Conservation (phyloP, 2,113 vertebrate species). For the Ahaetulla prasina region DNA sequence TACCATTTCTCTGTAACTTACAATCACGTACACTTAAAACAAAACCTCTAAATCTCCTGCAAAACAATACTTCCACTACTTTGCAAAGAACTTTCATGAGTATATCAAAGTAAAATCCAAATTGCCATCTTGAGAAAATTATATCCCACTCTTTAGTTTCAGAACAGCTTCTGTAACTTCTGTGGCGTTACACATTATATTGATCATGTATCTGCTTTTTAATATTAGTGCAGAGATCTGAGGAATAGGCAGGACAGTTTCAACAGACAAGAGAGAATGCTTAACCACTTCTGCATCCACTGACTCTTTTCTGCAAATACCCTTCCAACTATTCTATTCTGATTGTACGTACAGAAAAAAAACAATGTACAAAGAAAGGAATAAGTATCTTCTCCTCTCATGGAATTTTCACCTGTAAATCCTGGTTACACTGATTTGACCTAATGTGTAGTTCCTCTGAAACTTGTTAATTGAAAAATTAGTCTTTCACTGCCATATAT, state of each 20-base stretch:
- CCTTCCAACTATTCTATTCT: neutral
- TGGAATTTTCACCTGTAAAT: neutral
- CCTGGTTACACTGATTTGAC: neutral
- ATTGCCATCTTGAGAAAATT: slow-evolving; percentile 35
- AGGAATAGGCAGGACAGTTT: neutral
- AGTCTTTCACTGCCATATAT: neutral
- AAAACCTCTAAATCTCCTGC: slow-evolving; percentile 27
- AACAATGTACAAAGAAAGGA: neutral
- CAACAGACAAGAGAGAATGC: neutral
- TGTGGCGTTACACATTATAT: neutral
- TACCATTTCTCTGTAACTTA: slow-evolving; percentile 53
- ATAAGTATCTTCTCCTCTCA: neutral
- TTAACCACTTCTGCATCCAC: neutral
- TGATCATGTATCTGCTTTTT: neutral
- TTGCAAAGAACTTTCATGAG: slow-evolving; percentile 40
- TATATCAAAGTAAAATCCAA: slow-evolving; percentile 38
- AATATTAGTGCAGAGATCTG: neutral
- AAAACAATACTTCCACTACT: slow-evolving; percentile 38
- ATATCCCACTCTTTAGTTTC: slow-evolving; percentile 8
- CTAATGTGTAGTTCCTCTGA: slow-evolving; percentile 19
- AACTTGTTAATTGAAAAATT: slow-evolving; percentile 2
- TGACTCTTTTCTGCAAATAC: neutral
- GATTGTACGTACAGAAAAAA: neutral
- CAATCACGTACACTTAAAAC: slow-evolving; percentile 58
- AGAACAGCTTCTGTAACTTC: neutral